phyloP scores from a whole-genome alignment of 2,113 vertebrate genomes.

The Passer domesticus region DNA sequence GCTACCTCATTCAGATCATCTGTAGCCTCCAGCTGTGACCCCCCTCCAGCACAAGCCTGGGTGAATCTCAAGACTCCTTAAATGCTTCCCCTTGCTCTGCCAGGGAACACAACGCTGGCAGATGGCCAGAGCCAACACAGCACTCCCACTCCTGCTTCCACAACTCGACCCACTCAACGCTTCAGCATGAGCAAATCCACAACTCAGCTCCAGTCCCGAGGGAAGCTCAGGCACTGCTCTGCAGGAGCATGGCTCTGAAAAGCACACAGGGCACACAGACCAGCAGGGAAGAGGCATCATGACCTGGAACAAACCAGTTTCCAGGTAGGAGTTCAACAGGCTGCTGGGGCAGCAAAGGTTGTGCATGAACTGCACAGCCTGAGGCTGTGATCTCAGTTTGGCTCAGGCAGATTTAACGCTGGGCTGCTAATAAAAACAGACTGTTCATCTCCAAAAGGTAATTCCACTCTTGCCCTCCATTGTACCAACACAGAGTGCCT shows the following conservation, averaged over 20 bases:
- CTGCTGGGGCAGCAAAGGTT: background rate
- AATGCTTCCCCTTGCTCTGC: background rate
- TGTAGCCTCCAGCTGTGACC: background rate
- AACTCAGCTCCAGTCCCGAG: background rate
- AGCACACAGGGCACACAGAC: background rate
- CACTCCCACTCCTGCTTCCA: background rate
- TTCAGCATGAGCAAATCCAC: background rate
- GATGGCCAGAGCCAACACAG: background rate
- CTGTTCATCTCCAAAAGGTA: background rate
- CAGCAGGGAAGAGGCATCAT: fast-evolving
- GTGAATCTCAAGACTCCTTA: background rate
- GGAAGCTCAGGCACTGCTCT: fast-evolving
- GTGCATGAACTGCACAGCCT: background rate
- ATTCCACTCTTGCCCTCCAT: background rate
- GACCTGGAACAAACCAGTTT: background rate
- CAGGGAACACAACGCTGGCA: background rate
- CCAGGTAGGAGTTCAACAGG: background rate
- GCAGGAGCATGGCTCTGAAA: fast-evolving
- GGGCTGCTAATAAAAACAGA: slow-evolving; percentile 17
- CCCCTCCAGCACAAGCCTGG: background rate
- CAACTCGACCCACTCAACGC: fast-evolving
- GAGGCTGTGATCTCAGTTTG: background rate
- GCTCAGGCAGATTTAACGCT: background rate
- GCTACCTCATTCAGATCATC: background rate
- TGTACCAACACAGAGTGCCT: background rate